Evolutionary conservation across 2,888 invertebrate species (phyloP).

Genomic region (Pedicia rivosa): DNA sequence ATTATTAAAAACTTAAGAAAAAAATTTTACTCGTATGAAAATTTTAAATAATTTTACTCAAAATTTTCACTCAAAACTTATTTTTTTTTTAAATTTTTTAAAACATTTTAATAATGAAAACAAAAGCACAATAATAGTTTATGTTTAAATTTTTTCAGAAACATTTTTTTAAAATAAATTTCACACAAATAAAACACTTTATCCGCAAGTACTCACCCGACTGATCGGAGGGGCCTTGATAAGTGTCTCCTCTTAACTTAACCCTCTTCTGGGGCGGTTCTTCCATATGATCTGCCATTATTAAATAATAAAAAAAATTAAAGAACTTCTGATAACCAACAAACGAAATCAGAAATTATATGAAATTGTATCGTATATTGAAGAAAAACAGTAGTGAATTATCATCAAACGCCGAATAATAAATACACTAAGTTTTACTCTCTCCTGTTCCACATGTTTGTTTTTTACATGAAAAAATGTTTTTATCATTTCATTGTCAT

Average conservation of each 20-base stretch:
- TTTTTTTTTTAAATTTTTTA: too few relatives aligned
- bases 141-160: too few relatives aligned
- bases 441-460: constrained; percentile 7
- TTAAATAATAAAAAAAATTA: not conserved
- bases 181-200: too few relatives aligned
- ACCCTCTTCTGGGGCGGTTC: constrained; percentile 94
- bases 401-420: too few relatives aligned
- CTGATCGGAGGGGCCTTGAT: constrained; percentile 65
- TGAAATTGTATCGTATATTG: not conserved
- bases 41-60: too few relatives aligned
- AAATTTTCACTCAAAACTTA: too few relatives aligned
- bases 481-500: constrained; percentile 5
- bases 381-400: too few relatives aligned
- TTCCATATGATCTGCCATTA: constrained; percentile 91
- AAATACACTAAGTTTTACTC: constrained; percentile 3
- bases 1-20: too few relatives aligned
- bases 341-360: constrained; percentile 1
- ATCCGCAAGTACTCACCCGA: constrained; percentile 70
- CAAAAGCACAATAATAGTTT: too few relatives aligned
- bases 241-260: constrained; percentile 64
- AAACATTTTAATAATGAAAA: too few relatives aligned
- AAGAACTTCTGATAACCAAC: not conserved
- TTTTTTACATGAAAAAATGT: constrained; percentile 7
- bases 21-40: too few relatives aligned
- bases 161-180: too few relatives aligned